Percentiles rank a stretch among this genome's conserved stretches.
These are phyloP conservation scores for Tachina lurida DNA, from an alignment of 2,888 invertebrate species.

Conservation along the genomic window DNA sequence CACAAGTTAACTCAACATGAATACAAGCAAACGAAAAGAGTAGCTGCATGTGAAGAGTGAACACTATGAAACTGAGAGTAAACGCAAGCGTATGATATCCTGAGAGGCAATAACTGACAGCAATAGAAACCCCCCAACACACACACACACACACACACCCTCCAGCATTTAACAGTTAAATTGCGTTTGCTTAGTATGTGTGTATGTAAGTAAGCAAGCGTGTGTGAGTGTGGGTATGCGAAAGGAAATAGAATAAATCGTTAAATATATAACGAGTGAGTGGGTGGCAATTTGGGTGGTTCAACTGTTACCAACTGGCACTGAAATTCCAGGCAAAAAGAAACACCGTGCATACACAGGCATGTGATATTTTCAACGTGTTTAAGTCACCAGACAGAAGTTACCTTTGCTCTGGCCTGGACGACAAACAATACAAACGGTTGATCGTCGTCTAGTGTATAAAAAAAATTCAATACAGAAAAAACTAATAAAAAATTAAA, in stretches of 20 bases:
- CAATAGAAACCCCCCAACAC: conserved; percentile 13
- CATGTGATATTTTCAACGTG: conserved; percentile 73
- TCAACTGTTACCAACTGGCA: conserved; percentile 72
- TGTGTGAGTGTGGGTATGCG: background rate
- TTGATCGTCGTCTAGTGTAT: conserved; percentile 80
- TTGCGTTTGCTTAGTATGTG: background rate
- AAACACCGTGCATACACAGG: conserved; percentile 74
- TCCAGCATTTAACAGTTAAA: background rate
- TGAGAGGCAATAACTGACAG: conserved; percentile 31
- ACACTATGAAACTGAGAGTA: conserved; percentile 15
- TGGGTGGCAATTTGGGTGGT: conserved; percentile 61
- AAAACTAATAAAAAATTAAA: conserved; percentile 43
- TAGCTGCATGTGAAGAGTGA: conserved; percentile 29
- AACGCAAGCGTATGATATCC: conserved; percentile 42
- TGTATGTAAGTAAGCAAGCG: background rate
- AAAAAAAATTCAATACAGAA: conserved; percentile 48
- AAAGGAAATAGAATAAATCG: conserved; percentile 53
- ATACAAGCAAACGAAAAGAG: conserved; percentile 20
- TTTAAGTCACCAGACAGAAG: conserved; percentile 82
- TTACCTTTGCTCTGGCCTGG: conserved; percentile 84
- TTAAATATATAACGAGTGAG: conserved; percentile 63
- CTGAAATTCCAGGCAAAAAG: conserved; percentile 77
- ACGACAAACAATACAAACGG: conserved; percentile 79
- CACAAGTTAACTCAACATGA: conserved; percentile 27
- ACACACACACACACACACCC: conserved; percentile 18